Percentiles rank a stretch among this genome's conserved stretches.
phyloP scores from a whole-genome alignment of 2,797 vertebrate species.

The Peromyscus eremicus region DNA sequence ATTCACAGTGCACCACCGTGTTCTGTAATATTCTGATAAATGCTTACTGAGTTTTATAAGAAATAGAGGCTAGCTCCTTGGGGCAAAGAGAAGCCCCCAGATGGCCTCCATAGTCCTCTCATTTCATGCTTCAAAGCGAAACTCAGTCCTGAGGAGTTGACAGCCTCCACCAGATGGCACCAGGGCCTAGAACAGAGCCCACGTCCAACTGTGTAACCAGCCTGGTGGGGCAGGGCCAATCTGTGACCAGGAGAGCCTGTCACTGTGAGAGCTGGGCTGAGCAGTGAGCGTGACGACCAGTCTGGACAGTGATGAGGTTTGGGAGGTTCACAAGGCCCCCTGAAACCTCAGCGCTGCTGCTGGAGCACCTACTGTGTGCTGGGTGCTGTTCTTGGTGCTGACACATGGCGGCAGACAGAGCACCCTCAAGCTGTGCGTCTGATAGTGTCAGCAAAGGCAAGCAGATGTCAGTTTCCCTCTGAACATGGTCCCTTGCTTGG shows the following conservation, averaged over 20 bases:
- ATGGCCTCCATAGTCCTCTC: not conserved
- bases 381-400: not conserved
- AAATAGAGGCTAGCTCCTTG: not conserved
- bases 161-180: not conserved
- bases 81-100: not conserved
- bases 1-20: rapidly evolving
- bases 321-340: not conserved
- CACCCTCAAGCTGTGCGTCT: not conserved
- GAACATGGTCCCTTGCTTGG: not conserved
- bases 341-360: not conserved
- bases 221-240: rapidly evolving
- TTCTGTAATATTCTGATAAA: rapidly evolving
- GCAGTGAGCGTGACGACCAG: rapidly evolving
- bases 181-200: not conserved
- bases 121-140: not conserved
- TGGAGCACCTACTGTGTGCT: not conserved
- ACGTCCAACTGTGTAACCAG: too few relatives aligned
- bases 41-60: not conserved
- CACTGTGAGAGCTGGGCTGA: rapidly evolving
- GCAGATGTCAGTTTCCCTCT: rapidly evolving
- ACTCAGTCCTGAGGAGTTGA: rapidly evolving
- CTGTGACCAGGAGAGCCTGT: not conserved
- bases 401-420: rapidly evolving
- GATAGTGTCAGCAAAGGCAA: rapidly evolving
- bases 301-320: not conserved